Evolutionary conservation across 2,113 vertebrate genomes (phyloP).

Genomic region (Calidris pugnax): DNA sequence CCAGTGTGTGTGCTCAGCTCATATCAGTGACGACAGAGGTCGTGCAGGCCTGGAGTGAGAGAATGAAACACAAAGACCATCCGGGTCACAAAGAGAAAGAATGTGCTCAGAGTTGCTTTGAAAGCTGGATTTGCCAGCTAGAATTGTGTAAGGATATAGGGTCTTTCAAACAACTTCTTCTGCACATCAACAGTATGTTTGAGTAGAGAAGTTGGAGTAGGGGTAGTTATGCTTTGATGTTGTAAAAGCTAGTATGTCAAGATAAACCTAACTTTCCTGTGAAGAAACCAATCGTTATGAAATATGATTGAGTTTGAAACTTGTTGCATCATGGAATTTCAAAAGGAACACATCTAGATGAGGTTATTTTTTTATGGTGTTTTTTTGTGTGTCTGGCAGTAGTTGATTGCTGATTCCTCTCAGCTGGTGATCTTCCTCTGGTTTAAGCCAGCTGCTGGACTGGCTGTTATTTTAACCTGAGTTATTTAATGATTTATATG

Average conservation of each 20-base stretch:
- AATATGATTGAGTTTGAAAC: not conserved
- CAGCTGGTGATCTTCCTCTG: not conserved
- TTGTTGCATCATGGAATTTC: not conserved
- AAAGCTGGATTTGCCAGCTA: not conserved
- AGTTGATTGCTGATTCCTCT: not conserved
- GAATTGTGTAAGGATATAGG: not conserved
- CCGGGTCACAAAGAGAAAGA: not conserved
- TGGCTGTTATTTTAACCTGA: not conserved
- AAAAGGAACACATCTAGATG: not conserved
- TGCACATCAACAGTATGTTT: not conserved
- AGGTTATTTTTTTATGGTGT: not conserved
- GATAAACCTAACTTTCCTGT: not conserved
- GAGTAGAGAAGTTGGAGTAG: not conserved
- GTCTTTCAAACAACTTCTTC: not conserved
- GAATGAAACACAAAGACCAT: not conserved
- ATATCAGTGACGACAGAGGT: not conserved
- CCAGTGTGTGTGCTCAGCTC: not conserved
- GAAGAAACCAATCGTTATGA: not conserved
- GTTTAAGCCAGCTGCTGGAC: not conserved
- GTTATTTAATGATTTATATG: not conserved
- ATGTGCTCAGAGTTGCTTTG: not conserved
- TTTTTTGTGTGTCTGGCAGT: not conserved
- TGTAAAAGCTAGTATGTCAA: not conserved
- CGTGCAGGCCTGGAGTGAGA: not conserved
- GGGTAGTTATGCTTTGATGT: not conserved